Percentiles rank a stretch among this genome's conserved stretches.
phyloP scores from a whole-genome alignment of 2,888 invertebrate genomes.

The Theodoxus fluviatilis region DNA sequence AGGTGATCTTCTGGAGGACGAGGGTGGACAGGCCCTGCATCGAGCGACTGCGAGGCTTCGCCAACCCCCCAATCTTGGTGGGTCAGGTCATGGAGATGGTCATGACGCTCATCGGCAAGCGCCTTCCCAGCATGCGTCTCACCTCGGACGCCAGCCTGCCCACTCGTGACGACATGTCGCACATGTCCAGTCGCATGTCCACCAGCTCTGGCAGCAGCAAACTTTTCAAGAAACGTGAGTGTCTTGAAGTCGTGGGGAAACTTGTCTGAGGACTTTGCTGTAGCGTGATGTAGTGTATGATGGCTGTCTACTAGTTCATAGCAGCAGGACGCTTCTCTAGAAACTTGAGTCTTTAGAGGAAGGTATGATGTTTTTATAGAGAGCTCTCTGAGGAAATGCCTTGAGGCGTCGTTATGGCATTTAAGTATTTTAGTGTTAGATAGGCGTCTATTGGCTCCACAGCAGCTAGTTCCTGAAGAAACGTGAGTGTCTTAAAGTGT shows the following conservation, averaged over 20 bases:
- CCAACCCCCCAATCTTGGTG: constrained; percentile 62
- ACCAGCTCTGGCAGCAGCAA: constrained; percentile 60
- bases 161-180: constrained; percentile 53
- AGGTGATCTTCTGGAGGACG: constrained; percentile 61
- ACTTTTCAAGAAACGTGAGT: constrained; percentile 39
- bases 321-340: too few species aligned
- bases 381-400: too few species aligned
- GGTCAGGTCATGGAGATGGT: constrained; percentile 66
- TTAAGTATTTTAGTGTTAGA: too few species aligned
- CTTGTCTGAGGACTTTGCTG: background rate
- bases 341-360: too few species aligned
- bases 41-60: constrained; percentile 60
- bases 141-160: constrained; percentile 31
- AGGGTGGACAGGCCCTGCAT: constrained; percentile 63
- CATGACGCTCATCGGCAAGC: constrained; percentile 64
- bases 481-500: too few species aligned
- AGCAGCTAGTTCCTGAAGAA: too few species aligned
- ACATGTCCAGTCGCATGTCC: constrained; percentile 58
- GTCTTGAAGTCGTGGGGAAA: too few species aligned
- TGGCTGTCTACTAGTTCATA: too few species aligned
- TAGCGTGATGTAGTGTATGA: background rate
- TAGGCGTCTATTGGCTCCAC: too few species aligned
- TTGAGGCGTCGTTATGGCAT: too few species aligned
- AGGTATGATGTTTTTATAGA: too few species aligned
- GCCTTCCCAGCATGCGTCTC: constrained; percentile 51